These are phyloP conservation scores for Trypoxylon attenuatum DNA, from an alignment of 2,888 invertebrate genomes.

Conservation along the genomic window DNA sequence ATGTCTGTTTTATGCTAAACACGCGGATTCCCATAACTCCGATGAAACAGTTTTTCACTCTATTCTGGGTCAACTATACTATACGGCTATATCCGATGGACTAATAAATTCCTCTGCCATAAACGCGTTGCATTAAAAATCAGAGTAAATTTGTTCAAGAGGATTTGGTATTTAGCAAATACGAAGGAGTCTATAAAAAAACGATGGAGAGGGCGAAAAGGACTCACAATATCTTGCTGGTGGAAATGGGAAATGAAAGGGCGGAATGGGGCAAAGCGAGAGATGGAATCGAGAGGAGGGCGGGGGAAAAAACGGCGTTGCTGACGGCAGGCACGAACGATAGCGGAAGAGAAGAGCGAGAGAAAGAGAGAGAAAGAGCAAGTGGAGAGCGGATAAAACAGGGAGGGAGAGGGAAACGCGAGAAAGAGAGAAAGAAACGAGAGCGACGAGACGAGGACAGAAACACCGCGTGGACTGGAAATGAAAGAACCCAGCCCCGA, in stretches of 20 bases:
- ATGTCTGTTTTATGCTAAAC: no score
- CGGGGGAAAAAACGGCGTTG: conserved; percentile 62
- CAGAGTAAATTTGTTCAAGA: background rate
- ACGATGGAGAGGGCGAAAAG: conserved; percentile 13
- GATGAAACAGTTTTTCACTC: no score
- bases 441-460: no score
- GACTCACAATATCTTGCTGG: conserved; percentile 47
- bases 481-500: conserved; percentile 73
- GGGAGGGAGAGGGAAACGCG: background rate
- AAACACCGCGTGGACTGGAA: conserved; percentile 70
- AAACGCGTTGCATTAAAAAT: background rate
- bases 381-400: conserved; percentile 39
- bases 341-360: conserved; percentile 43
- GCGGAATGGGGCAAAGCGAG: conserved; percentile 42
- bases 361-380: conserved; percentile 45
- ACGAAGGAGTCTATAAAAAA: conserved; percentile 22
- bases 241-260: conserved; percentile 53
- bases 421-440: no score
- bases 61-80: no score
- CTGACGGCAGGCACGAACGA: conserved; percentile 65
- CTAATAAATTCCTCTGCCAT: no score
- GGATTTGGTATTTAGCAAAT: conserved; percentile 26
- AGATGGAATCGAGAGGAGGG: conserved; percentile 34
- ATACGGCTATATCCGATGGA: no score
- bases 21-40: no score